A percentile compares a stretch with the other conserved stretches of the same genome.
These are phyloP conservation scores for Knipowitschia caucasica DNA, from an alignment of 2,797 vertebrate species.

Conservation along the genomic window DNA sequence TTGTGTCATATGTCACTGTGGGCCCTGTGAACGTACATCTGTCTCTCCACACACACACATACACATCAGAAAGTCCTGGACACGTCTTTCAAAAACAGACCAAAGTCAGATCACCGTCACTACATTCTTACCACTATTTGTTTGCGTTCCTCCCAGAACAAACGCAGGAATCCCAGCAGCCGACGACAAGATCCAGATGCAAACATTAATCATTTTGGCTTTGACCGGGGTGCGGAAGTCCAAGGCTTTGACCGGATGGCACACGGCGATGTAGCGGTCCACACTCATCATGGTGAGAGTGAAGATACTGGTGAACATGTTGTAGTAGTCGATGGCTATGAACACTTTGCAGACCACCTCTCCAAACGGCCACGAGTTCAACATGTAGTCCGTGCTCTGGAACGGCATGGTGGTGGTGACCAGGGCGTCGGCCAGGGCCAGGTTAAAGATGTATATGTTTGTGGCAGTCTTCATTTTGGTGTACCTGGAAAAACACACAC, in stretches of 20 bases:
- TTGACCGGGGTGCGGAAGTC: constrained; percentile 94
- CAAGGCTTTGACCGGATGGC: constrained; percentile 94
- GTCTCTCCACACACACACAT: too few species aligned
- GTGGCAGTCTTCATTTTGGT: constrained; percentile 99
- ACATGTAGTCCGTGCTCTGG: constrained; percentile 90
- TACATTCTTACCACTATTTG: constrained; percentile 83
- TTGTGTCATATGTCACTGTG: too few species aligned
- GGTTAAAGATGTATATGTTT: constrained; percentile 98
- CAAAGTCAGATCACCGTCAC: constrained; percentile 5
- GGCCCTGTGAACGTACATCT: too few species aligned
- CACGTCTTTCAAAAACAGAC: too few species aligned
- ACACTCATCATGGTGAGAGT: constrained; percentile 99
- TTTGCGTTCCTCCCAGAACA: constrained; percentile 90
- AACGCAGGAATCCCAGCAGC: constrained; percentile 93
- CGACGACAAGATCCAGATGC: constrained; percentile 94
- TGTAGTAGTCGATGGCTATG: constrained; percentile 97
- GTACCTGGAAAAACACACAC: constrained; percentile 77
- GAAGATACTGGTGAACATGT: constrained; percentile 98
- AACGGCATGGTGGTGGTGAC: constrained; percentile 98
- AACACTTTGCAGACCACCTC: constrained; percentile 94
- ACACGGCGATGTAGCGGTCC: constrained; percentile 96
- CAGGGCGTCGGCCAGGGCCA: constrained; percentile 92
- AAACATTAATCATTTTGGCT: constrained; percentile 95
- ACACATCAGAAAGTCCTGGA: too few species aligned
- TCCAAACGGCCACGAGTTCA: constrained; percentile 96